These are phyloP conservation scores for Platerodrilus igneus DNA, from an alignment of 2,888 invertebrate genomes.

Conservation along the genomic window DNA sequence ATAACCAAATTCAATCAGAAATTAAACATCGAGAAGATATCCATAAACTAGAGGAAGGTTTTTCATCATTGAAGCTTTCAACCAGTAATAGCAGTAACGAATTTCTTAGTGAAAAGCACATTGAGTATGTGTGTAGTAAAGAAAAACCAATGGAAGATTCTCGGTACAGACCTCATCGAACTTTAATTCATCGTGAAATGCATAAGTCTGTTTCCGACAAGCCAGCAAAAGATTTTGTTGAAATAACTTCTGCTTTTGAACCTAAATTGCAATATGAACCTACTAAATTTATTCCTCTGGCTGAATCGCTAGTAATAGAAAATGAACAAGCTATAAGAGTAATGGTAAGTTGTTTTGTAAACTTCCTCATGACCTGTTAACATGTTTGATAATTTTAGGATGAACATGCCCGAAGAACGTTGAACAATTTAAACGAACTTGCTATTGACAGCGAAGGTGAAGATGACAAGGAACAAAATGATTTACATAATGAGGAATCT, in stretches of 20 bases:
- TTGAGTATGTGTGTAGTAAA: slow-evolving; percentile 14
- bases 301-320: slow-evolving; percentile 17
- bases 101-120: slow-evolving; percentile 9
- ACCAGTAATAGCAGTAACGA: background rate
- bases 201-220: background rate
- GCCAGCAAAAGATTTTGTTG: slow-evolving; percentile 1
- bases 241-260: slow-evolving; percentile 11
- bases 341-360: slow-evolving; percentile 8
- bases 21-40: slow-evolving; percentile 9
- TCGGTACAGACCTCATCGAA: slow-evolving; percentile 14
- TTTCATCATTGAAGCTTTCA: slow-evolving; percentile 7
- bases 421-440: slow-evolving; percentile 3
- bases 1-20: slow-evolving; percentile 13
- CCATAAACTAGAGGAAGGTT: slow-evolving; percentile 3
- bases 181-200: slow-evolving; percentile 10
- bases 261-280: slow-evolving; percentile 12
- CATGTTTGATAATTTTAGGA: slow-evolving; percentile 14
- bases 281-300: slow-evolving; percentile 10
- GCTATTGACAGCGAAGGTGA: background rate
- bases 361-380: background rate
- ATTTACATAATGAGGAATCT: no score
- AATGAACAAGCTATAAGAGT: slow-evolving; percentile 9
- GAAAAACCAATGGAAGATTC: slow-evolving; percentile 14
- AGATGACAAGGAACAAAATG: slow-evolving; percentile 8
- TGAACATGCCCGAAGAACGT: slow-evolving; percentile 6